Base-by-base conservation (phyloP, 1,140 invertebrate species). In the Saccostrea glomerata region DNA sequence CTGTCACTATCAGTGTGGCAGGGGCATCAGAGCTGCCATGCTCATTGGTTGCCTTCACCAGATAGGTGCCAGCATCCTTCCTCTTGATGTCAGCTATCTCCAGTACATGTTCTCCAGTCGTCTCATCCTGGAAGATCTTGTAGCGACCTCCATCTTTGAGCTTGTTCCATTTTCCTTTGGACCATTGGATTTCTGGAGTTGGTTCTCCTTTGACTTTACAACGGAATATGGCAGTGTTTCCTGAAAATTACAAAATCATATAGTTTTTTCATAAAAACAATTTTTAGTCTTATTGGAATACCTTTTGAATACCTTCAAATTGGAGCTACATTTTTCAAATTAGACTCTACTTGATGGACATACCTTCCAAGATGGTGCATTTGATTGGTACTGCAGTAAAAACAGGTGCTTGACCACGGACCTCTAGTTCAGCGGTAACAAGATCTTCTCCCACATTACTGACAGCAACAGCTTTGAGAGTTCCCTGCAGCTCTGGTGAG, bases 61-160 rank as follows among this genome's bases (percentile, higher is more conserved):
- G 93, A 90, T 95, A 95, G 1, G 94, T 95, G 15, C 94, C 95
- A 60, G 94, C 92, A 92, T 95, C 94, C 87, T 93, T 93, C 84
- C 91, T 90, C 86, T 92, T 92, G 73, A 94, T 93, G 47, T 93
- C 91, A 15, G 91, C 87, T 20, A 95, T 94, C 90, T 95, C 92
- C 25, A 95, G 88, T 30, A 95, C 92, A 86, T 95, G 86, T 87
- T 93, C 92, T 30, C 92, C 91, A 6, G 93, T 93, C 12, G 89
- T 90, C 30, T 94, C 93, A 86, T 95, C 94, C 82, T 92, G 91
- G 88, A 90, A 94, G 11, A 94, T 90, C 63, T 91, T 92, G 88
- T 93, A 91, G 20, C 92, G 86, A 25, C 92, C 93, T 0, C 91
- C 92, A 85, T 93, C 86, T 89, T 94, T 92, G 36, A 94, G 90